A percentile compares a stretch with the other conserved stretches of the same genome.
These are phyloP conservation scores for Glaucidium brasilianum DNA, from an alignment of 2,113 vertebrate genomes.

Conservation along the genomic window DNA sequence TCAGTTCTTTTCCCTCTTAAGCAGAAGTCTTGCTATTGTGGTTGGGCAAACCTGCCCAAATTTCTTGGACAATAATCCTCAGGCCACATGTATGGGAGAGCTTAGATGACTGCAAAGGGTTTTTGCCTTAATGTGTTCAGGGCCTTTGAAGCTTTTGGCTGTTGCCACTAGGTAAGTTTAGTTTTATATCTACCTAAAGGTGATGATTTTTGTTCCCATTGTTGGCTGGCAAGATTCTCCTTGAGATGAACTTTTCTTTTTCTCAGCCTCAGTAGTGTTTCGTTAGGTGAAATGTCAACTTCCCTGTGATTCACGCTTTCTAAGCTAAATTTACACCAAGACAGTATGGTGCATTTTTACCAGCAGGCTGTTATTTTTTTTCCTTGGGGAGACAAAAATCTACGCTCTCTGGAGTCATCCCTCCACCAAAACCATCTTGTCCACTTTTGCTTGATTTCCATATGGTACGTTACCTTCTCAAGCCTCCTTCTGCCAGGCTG, in stretches of 20 bases:
- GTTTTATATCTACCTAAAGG: not conserved
- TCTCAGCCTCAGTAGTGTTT: not conserved
- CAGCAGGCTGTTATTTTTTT: not conserved
- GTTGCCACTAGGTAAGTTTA: not conserved
- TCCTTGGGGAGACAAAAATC: not conserved
- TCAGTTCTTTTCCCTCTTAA: not conserved
- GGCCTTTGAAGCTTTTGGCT: not conserved
- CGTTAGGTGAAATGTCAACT: not conserved
- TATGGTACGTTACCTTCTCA: not conserved
- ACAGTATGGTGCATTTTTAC: not conserved
- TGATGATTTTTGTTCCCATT: not conserved
- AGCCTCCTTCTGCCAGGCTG: not conserved
- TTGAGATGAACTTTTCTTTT: not conserved
- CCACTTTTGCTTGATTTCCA: not conserved
- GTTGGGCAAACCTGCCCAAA: not conserved
- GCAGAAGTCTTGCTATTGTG: not conserved
- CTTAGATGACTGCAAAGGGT: not conserved
- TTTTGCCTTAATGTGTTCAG: not conserved
- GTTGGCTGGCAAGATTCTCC: not conserved
- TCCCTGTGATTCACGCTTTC: not conserved
- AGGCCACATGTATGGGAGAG: not conserved
- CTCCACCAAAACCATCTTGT: not conserved
- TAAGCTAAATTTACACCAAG: not conserved
- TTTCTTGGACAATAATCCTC: not conserved
- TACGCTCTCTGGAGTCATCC: not conserved